phyloP scores from a whole-genome alignment of 2,797 vertebrate genomes.

The Eulemur albifrons region DNA sequence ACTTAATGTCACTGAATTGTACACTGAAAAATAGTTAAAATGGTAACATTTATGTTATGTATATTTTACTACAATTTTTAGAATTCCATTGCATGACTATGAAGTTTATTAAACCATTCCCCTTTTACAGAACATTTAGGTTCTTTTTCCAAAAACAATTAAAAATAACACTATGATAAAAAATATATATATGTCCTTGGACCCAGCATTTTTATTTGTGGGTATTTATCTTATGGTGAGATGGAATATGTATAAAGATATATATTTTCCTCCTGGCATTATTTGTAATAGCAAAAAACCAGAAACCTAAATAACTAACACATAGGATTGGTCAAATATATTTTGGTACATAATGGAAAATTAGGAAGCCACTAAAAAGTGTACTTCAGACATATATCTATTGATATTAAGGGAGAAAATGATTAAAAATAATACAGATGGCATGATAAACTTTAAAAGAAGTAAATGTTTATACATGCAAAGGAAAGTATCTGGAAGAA shows the following conservation, averaged over 20 bases:
- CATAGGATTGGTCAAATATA: background rate
- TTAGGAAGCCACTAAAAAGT: background rate
- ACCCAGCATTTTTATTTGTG: background rate
- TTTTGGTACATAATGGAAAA: background rate
- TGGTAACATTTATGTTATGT: background rate
- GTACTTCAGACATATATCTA: background rate
- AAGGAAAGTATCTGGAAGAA: background rate
- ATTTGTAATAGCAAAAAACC: background rate
- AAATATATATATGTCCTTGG: background rate
- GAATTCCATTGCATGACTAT: background rate
- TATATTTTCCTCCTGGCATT: background rate
- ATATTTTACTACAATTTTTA: background rate
- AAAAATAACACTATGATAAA: background rate
- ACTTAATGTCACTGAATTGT: background rate
- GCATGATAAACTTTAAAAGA: background rate
- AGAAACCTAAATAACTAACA: background rate
- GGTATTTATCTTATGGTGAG: background rate
- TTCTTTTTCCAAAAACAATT: background rate
- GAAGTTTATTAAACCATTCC: background rate
- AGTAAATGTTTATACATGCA: background rate
- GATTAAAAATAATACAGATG: background rate
- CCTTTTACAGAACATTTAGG: background rate
- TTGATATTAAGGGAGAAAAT: background rate
- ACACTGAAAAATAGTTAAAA: background rate
- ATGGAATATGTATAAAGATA: background rate